Evolutionary conservation across 1,140 invertebrate species (phyloP).

Genomic region (Leptinotarsa undecemlineata): DNA sequence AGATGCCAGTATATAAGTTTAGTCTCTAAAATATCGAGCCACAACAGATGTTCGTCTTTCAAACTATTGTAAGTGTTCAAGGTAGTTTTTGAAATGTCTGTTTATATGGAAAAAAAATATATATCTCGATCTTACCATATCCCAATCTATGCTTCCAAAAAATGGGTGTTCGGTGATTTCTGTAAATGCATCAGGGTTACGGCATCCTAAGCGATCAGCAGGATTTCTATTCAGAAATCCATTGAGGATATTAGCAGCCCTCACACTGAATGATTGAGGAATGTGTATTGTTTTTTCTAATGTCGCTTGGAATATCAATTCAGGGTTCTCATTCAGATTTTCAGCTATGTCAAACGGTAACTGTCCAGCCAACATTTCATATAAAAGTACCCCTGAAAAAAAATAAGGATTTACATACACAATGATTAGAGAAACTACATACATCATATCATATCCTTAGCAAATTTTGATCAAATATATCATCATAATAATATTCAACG

Average conservation of each 20-base stretch:
- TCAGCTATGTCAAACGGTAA: conserved; percentile 98
- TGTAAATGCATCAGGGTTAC: conserved; percentile 82
- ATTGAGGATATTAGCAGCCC: conserved; percentile 96
- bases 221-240: conserved; percentile 99
- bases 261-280: conserved; percentile 93
- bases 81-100: neutral
- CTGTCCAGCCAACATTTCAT: conserved; percentile 98
- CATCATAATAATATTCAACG: no score
- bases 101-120: neutral
- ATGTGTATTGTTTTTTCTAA: conserved; percentile 98
- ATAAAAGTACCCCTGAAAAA: conserved; percentile 86
- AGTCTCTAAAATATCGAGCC: no score
- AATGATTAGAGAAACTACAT: no score
- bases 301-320: conserved; percentile 99
- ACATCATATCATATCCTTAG: no score
- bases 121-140: conserved; percentile 72
- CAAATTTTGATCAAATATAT: no score
- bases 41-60: no score
- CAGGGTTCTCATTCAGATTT: conserved; percentile 98
- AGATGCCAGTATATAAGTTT: neutral
- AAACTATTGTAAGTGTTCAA: no score
- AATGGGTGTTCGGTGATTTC: conserved; percentile 96
- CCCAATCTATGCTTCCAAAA: conserved; percentile 99
- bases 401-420: neutral
- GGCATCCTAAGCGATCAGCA: conserved; percentile 90